Percentiles rank a stretch among this genome's conserved stretches.
Evolutionary conservation across 35 echinoderm and acorn worm species (phyloP).

Genomic region (Ptychodera flava): DNA sequence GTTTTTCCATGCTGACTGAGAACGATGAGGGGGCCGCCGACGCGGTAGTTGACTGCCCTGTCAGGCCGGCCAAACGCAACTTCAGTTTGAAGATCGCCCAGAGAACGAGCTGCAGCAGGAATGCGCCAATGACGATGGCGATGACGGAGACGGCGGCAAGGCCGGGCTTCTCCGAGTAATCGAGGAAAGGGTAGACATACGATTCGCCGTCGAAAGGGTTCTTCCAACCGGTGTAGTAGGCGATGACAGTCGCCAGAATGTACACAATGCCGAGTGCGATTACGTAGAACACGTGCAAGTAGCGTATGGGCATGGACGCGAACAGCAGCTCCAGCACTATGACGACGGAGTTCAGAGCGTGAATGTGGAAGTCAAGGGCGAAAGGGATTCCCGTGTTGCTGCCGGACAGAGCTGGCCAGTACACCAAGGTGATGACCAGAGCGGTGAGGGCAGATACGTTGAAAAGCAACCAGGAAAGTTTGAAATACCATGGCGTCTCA

Average conservation of each 20-base stretch:
- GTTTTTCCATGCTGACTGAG: no score
- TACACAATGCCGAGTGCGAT: not conserved
- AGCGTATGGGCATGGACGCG: not conserved
- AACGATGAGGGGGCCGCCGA: no score
- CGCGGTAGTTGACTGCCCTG: no score
- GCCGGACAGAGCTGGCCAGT: not conserved
- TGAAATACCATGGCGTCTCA: not conserved
- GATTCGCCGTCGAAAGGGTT: not conserved
- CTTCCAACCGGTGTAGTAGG: not conserved
- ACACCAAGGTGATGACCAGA: not conserved
- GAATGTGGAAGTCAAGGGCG: not conserved
- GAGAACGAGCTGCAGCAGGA: not conserved
- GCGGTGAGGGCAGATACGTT: not conserved
- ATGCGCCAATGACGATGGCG: not conserved
- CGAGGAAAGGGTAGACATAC: not conserved
- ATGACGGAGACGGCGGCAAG: not conserved
- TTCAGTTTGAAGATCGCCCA: not conserved
- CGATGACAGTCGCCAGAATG: not conserved
- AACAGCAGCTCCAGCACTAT: not conserved
- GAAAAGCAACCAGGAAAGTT: not conserved
- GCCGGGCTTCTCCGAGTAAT: not conserved
- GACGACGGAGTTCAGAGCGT: not conserved
- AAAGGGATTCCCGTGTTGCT: not conserved
- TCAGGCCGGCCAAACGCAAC: not conserved
- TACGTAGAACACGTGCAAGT: not conserved